A percentile compares a stretch with the other conserved stretches of the same genome.
These are phyloP conservation scores for Cephus sareptanus DNA, from an alignment of 2,888 invertebrate species.

Conservation along the genomic window DNA sequence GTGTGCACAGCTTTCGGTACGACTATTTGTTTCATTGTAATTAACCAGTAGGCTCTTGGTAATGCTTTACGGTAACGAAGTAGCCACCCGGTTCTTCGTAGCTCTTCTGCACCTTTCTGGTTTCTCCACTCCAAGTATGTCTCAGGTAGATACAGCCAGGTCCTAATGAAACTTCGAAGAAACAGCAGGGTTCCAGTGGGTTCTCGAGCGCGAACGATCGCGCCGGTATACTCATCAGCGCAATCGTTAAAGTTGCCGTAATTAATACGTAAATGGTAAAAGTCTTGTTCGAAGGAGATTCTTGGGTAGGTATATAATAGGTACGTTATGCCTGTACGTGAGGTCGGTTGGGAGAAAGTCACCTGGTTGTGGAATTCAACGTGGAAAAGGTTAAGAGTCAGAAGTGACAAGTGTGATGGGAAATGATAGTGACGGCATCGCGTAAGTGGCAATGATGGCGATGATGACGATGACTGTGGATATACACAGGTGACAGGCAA, in stretches of 20 bases:
- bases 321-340: not conserved
- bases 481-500: not conserved
- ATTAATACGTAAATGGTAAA: slow-evolving; percentile 58
- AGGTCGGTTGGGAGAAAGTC: not conserved
- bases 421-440: not conserved
- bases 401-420: not conserved
- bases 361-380: not conserved
- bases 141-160: not conserved
- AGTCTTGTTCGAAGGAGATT: slow-evolving; percentile 21
- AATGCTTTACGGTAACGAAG: not conserved
- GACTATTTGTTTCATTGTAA: slow-evolving; percentile 18
- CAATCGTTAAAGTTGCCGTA: slow-evolving; percentile 47
- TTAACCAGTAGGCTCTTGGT: slow-evolving; percentile 22
- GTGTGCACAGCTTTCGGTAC: slow-evolving; percentile 25
- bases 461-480: not conserved
- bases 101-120: slow-evolving; percentile 3
- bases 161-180: slow-evolving; percentile 24
- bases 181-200: slow-evolving; percentile 14
- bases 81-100: slow-evolving; percentile 10
- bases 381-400: not conserved
- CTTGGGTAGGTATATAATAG: not conserved
- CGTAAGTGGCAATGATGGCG: not conserved
- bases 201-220: not conserved
- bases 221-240: not conserved
- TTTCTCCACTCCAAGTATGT: slow-evolving; percentile 4